These are phyloP conservation scores for Drosophila kohkoa DNA, from an alignment of 1,140 invertebrate species.

Conservation along the genomic window DNA sequence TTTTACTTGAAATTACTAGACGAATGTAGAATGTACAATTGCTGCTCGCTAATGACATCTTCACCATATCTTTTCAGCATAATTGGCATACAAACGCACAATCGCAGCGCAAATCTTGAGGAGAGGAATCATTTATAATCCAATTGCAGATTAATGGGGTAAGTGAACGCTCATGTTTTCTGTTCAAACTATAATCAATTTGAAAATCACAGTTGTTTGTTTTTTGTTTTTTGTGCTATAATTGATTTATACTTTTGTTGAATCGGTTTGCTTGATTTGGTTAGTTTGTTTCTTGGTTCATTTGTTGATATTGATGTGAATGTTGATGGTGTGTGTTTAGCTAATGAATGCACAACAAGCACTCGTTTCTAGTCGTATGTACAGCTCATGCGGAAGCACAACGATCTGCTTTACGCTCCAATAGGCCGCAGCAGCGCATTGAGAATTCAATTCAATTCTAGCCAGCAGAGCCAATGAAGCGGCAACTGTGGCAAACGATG, in stretches of 20 bases:
- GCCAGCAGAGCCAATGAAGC: constrained; percentile 63
- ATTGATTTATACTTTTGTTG: constrained; percentile 2
- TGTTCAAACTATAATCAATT: constrained; percentile 14
- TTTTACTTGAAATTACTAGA: not conserved
- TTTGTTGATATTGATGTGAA: constrained; percentile 10
- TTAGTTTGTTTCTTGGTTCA: constrained; percentile 7
- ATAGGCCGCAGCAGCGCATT: constrained; percentile 64
- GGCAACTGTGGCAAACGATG: constrained; percentile 52
- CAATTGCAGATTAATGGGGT: constrained; percentile 2
- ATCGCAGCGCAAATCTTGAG: not conserved
- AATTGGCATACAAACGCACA: not conserved
- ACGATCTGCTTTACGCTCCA: constrained; percentile 70
- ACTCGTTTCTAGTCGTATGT: not conserved
- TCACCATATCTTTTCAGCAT: not conserved
- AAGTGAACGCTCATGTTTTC: constrained; percentile 2
- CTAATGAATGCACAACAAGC: constrained; percentile 15
- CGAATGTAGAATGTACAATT: not conserved
- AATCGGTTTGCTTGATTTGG: constrained; percentile 7
- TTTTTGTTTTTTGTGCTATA: not conserved
- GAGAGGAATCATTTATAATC: not conserved
- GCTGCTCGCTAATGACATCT: not conserved
- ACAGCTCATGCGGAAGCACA: constrained; percentile 55
- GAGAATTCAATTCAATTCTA: constrained; percentile 64
- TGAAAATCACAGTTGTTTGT: constrained; percentile 1
- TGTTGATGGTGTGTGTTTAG: constrained; percentile 17